Conservation (phyloP, 1,140 invertebrate genomes). For the Augochlora pura region DNA sequence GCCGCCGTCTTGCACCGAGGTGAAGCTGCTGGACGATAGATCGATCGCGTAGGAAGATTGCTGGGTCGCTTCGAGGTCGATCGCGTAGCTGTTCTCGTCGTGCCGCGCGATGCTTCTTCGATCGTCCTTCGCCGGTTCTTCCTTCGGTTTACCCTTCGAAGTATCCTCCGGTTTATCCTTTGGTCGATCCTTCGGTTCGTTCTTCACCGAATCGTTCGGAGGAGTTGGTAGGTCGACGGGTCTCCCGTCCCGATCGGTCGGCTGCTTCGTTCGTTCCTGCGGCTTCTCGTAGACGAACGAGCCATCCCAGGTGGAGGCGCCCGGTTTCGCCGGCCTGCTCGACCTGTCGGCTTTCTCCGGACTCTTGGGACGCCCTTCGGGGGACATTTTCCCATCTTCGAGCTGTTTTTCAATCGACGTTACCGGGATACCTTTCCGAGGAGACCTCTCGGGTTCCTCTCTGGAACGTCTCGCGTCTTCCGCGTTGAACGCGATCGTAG, state of each 20-base stretch:
- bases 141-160: no score
- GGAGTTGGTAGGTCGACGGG: conserved; percentile 2
- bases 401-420: not conserved
- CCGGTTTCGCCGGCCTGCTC: conserved; percentile 67
- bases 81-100: no score
- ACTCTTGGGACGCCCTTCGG: not conserved
- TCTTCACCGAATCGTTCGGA: not conserved
- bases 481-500: not conserved
- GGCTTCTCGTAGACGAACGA: conserved; percentile 76
- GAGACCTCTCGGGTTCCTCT: not conserved
- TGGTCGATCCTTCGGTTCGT: conserved; percentile 2
- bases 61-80: conserved; percentile 63
- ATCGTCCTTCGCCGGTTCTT: not conserved
- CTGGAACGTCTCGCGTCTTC: not conserved
- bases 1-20: conserved; percentile 67
- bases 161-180: not conserved
- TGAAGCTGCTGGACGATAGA: conserved; percentile 70
- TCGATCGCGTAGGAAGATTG: conserved; percentile 69
- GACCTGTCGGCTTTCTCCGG: conserved; percentile 25
- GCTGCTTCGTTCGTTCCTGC: conserved; percentile 58
- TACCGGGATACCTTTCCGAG: not conserved
- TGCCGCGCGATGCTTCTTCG: not conserved
- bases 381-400: not conserved
- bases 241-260: conserved; percentile 31
- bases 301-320: conserved; percentile 80